Evolutionary conservation across 2,888 invertebrate species (phyloP).

Genomic region (Lepeophtheirus nordmannii): DNA sequence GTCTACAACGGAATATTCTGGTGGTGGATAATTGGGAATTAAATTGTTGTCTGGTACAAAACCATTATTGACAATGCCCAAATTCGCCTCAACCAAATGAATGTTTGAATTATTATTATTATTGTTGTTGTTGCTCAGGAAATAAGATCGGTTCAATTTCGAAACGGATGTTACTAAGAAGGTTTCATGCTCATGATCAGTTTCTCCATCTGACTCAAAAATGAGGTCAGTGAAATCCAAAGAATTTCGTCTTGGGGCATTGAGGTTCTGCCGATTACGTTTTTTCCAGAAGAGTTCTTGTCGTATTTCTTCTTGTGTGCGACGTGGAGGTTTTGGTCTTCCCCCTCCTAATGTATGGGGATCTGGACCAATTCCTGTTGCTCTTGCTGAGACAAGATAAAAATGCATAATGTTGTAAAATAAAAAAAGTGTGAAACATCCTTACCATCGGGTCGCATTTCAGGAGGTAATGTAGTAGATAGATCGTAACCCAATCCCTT

Average conservation of each 20-base stretch:
- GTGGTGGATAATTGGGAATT: constrained; percentile 2
- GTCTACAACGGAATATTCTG: neutral
- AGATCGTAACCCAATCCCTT: constrained; percentile 23
- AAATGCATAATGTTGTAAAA: neutral
- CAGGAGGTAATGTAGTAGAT: neutral
- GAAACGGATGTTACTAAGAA: constrained; percentile 3
- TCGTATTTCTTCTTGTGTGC: constrained; percentile 15
- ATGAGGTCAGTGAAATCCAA: constrained; percentile 8
- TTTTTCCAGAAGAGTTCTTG: constrained; percentile 20
- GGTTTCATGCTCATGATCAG: constrained; percentile 4
- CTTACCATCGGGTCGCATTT: neutral
- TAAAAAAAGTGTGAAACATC: neutral
- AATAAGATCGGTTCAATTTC: neutral
- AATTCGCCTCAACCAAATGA: neutral
- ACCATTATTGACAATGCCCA: constrained; percentile 7
- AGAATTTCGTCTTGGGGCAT: neutral
- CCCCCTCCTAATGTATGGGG: neutral
- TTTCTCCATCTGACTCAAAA: constrained; percentile 10
- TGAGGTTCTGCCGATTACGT: constrained; percentile 1
- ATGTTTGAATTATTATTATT: neutral
- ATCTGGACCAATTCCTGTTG: constrained; percentile 12
- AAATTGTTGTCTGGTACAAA: neutral
- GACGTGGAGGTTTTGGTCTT: neutral
- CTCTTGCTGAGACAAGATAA: neutral
- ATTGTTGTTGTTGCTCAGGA: neutral